Conservation (phyloP, 2,113 vertebrate species). For the Carettochelys insculpta region DNA sequence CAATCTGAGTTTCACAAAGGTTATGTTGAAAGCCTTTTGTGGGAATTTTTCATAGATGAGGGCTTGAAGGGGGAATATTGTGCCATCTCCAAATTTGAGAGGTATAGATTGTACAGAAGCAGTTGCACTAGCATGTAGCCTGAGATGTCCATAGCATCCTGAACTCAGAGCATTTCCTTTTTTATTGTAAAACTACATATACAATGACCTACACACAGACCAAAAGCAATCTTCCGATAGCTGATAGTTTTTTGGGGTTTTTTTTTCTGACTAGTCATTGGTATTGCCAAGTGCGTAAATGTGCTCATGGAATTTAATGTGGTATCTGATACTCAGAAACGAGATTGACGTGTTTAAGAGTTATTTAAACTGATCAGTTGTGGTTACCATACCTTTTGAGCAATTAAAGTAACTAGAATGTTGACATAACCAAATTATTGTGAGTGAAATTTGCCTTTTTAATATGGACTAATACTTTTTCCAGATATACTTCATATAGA, state of each 20-base stretch:
- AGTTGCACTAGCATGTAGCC: background rate
- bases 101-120: background rate
- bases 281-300: background rate
- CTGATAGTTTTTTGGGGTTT: background rate
- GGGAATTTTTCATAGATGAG: background rate
- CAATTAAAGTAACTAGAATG: background rate
- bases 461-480: background rate
- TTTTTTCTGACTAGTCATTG: background rate
- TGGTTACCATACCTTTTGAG: background rate
- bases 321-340: background rate
- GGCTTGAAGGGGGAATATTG: rapidly evolving
- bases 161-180: rapidly evolving
- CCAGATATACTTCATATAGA: background rate
- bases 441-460: background rate
- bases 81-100: background rate
- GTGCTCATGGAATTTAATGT: background rate
- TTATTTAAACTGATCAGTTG: background rate
- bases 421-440: background rate
- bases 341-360: background rate
- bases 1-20: no score
- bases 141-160: background rate
- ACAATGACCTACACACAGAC: background rate
- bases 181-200: background rate
- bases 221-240: background rate
- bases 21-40: rapidly evolving